Evolutionary conservation across 2,113 vertebrate species (phyloP), one percentile per base, ranked within the genome.

Genomic region (Indri indri): DNA sequence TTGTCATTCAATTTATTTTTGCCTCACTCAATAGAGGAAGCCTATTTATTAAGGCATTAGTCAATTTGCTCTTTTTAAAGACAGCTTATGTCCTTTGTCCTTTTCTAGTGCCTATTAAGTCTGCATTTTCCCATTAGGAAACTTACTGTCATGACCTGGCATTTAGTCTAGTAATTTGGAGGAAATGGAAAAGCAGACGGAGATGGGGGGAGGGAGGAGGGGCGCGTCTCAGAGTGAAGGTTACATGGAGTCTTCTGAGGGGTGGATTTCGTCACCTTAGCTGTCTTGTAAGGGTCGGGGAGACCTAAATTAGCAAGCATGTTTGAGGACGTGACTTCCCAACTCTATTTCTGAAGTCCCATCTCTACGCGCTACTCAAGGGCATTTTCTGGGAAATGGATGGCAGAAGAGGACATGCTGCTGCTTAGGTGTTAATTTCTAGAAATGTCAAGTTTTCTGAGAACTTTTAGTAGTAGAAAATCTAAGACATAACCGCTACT

Each of bases 1-100:
- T 96, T 83, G 40, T 66, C n/a, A 54, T 91, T 97, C 95, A 97
- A 50, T 12, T 97, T 97, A 71, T 96, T 98, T 98, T 97, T 91
- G n/a, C 3, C 52, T 94, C 23, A 8, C 40, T 86, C 47, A 34
- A 11, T 63, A 82, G 40, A 93, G 47, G 82, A 96, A 94, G 63
- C 27, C 76, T 96, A 70, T 73, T 82, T 86, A 86, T 76, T 83
- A 82, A 90, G 86, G 40, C 79, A 88, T 96, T 97, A 94, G 84
- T 94, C 86, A 74, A 68, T 54, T 91, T 42, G 57, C 74, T 84
- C 34, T 94, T 97, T 90, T 94, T 82, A 93, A 91, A 97, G 96
- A 97, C 50, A 87, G 45, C 37, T 57, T 70, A 50, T 76, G 93
- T 83, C 37, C 9, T 40, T 88, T 87, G 68, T 92, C 66, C 59